Base-by-base conservation (phyloP, 2,797 vertebrate species). In the Siniperca obscura region DNA sequence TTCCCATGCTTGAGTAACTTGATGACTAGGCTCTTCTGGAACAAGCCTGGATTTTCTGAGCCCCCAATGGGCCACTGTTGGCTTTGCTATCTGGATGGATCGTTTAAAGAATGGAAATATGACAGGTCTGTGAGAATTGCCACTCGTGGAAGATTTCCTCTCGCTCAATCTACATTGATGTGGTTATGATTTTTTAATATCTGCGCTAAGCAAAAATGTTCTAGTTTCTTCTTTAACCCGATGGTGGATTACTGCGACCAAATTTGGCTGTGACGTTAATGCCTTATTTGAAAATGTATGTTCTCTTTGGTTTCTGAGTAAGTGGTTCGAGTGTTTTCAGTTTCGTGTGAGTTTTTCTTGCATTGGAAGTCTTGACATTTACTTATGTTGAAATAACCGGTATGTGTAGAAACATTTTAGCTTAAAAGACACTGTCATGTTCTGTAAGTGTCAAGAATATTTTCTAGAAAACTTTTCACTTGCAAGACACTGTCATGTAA, bases 1-100 rank as follows among this genome's bases (percentile, higher is more conserved):
- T 95, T 94, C 80, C 80, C 2, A 10, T 55, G 69, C 59, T 87
- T 85, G 81, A 90, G 88, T 82, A 87, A 94, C 85, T 62, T 91
- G 91, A 93, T 94, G 94, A 95, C 94, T 75, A 81, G 93, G 92
- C 90, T 92, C 90, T 95, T 96, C 95, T 96, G 92, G 95, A 95
- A 95, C 86, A 84, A 84, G 87, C 91, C 71, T 89, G 88, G 90
- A 89, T 90, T 91, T 92, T 94, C 90, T 89, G 79, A 92, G 81
- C 85, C n/a, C 79, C 86, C 84, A 85, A 80, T 86, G 81, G 89
- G 88, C 89, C 82, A 68, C 82, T 84, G 80, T 87, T 88, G 91
- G 85, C 85, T 86, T 77, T 55, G 79, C 78, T 87, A 87, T 95
- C 94, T 93, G 92, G 94, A 94, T 87, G 81, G 75, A 86, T 92